Percentiles rank a stretch among this genome's conserved stretches.
These are phyloP conservation scores for Drosophila recens DNA, from an alignment of 2,888 invertebrate genomes.

Conservation along the genomic window DNA sequence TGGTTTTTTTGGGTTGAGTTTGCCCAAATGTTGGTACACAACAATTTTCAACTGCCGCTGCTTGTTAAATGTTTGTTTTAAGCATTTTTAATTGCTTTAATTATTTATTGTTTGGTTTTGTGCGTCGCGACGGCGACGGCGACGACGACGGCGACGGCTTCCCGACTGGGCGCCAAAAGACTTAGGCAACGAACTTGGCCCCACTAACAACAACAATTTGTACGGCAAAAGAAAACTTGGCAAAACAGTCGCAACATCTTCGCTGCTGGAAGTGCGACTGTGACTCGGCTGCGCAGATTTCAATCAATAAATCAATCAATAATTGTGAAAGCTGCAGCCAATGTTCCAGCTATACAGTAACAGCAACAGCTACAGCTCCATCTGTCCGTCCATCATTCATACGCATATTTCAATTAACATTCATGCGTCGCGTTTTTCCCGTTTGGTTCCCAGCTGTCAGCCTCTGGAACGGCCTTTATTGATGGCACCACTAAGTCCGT, in stretches of 20 bases:
- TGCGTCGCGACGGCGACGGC: conserved; percentile 31
- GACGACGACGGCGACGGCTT: conserved; percentile 16
- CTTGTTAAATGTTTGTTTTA: conserved; percentile 82
- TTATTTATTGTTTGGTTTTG: conserved; percentile 82
- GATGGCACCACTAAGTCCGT: conserved; percentile 62
- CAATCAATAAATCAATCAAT: conserved; percentile 80
- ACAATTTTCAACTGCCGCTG: conserved; percentile 70
- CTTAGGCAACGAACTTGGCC: conserved; percentile 73
- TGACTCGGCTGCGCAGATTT: conserved; percentile 60
- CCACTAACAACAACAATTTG: conserved; percentile 59
- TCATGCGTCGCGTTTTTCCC: conserved; percentile 71
- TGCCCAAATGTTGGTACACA: conserved; percentile 62
- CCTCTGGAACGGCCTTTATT: conserved; percentile 59
- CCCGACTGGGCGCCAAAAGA: conserved; percentile 78
- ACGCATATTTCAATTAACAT: conserved; percentile 79
- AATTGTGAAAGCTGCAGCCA: conserved; percentile 76
- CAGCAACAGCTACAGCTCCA: conserved; percentile 5
- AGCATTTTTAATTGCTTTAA: conserved; percentile 81
- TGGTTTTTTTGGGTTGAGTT: conserved; percentile 37
- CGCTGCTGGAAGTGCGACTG: conserved; percentile 22
- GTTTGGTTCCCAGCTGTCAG: conserved; percentile 61
- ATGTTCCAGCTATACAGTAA: conserved; percentile 23
- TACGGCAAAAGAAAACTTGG: conserved; percentile 55
- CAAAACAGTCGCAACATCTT: conserved; percentile 64
- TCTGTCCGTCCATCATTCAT: conserved; percentile 73